phyloP scores from a whole-genome alignment of 2,113 vertebrate species.

The Eulemur macaco region DNA sequence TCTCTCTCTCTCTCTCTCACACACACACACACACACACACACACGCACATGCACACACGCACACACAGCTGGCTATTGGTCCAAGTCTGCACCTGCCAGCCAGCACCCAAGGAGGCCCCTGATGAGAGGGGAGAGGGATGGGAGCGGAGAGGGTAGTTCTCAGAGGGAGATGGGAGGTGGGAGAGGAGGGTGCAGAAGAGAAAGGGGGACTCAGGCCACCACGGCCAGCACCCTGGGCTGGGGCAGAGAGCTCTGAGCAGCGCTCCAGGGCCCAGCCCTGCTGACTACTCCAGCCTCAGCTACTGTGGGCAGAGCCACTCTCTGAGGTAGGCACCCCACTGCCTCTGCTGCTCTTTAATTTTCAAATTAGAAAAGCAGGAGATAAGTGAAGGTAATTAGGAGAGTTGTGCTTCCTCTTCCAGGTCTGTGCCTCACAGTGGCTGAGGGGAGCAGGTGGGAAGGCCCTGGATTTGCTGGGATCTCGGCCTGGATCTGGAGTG shows the following conservation, averaged over 20 bases:
- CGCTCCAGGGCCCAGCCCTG: background rate
- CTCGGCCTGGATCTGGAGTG: background rate
- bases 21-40: too few relatives aligned
- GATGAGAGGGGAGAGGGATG: background rate
- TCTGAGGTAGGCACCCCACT: background rate
- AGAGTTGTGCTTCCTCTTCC: background rate
- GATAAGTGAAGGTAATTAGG: background rate
- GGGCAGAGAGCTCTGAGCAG: background rate
- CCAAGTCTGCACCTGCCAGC: background rate
- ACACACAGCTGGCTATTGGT: background rate
- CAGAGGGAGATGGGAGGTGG: background rate
- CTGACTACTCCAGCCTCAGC: too few relatives aligned
- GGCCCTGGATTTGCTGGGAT: background rate
- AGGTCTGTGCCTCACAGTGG: background rate
- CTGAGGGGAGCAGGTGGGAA: background rate
- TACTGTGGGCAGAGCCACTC: background rate
- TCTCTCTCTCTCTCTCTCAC: too few relatives aligned
- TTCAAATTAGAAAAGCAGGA: conserved; percentile 10
- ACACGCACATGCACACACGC: background rate
- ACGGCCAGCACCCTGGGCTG: too few relatives aligned
- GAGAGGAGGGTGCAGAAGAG: background rate
- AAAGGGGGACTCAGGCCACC: background rate
- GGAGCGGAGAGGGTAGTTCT: background rate
- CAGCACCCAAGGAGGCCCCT: background rate
- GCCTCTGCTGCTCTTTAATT: background rate